Base-by-base conservation (phyloP, 2,888 invertebrate species). In the Eupeodes latifasciatus region DNA sequence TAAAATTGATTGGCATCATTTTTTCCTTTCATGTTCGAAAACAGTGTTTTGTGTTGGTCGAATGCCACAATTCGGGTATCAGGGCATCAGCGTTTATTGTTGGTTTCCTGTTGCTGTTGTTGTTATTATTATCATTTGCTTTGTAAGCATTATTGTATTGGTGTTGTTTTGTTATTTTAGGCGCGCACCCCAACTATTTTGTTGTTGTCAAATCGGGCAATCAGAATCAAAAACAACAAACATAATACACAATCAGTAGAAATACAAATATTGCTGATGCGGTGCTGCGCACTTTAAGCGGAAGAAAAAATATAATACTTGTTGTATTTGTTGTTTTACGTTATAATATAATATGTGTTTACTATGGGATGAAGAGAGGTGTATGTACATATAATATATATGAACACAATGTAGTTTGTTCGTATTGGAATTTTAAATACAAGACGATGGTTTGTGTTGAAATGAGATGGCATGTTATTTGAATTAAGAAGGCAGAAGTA, bases 31-130 rank as follows among this genome's bases (percentile, higher is more conserved):
- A 53, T 11, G 72, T 81, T 92, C 92, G 92, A 92, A 92, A 93
- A 93, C 72, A 93, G 93, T 69, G 12, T 92, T 92, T 93, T 92
- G 93, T 93, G 93, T 93, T 93, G 92, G 93, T 93, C 93, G 93
- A 93, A 93, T 93, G 92, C 91, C 91, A 93, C 92, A 93, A 93
- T 93, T 92, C 91, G 91, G 89, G 87, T 89, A 92, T 80, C 90
- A 92, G 93, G 93, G 90, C 90, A 90, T 0, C 93, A 93, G 91
- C 66, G 86, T 34, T 57, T 0, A 0, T 0, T 34, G 89, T 81
- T 44, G 79, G 76, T 14, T 44, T 2, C 44, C 7, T 40, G 27
- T 47, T 36, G 40, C 9, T 40, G 40, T 9, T 40, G 40, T 9
- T 40, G 40, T 40, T 40, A 7, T 14, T 36, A 27, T 85, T 76